These are phyloP conservation scores for Catharus minimus DNA, from an alignment of 2,113 vertebrate genomes.

Conservation along the genomic window DNA sequence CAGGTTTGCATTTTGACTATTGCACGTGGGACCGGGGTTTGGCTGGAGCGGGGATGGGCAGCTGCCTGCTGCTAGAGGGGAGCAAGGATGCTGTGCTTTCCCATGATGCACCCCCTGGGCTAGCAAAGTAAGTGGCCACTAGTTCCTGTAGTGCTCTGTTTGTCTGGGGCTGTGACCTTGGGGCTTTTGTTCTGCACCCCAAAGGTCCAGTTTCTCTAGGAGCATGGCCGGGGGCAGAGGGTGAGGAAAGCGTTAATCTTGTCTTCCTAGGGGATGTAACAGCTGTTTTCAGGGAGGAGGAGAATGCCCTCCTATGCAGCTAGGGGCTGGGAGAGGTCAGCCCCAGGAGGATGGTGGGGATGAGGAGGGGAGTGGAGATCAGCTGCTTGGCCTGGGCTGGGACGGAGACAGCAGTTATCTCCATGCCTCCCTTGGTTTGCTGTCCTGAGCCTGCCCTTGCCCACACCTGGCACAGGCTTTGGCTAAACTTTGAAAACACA, in stretches of 20 bases:
- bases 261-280: not conserved
- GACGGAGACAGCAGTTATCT: not conserved
- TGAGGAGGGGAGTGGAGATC: not conserved
- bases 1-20: not conserved
- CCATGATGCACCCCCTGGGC: not conserved
- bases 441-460: not conserved
- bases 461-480: not conserved
- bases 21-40: not conserved
- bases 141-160: not conserved
- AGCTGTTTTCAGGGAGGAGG: slow-evolving; percentile 14
- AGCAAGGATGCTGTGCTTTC: not conserved
- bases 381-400: not conserved
- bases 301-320: slow-evolving; percentile 48
- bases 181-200: not conserved
- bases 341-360: not conserved
- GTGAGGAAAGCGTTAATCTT: slow-evolving; percentile 6
- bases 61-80: not conserved
- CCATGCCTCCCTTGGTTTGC: not conserved
- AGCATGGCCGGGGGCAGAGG: not conserved
- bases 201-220: not conserved
- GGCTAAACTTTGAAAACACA: not conserved
- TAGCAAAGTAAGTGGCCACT: not conserved
- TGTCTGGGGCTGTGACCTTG: not conserved
- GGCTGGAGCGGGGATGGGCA: not conserved
- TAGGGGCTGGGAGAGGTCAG: slow-evolving; percentile 43